These are phyloP conservation scores for Apaloderma vittatum DNA, from an alignment of 2,113 vertebrate genomes.

Conservation along the genomic window DNA sequence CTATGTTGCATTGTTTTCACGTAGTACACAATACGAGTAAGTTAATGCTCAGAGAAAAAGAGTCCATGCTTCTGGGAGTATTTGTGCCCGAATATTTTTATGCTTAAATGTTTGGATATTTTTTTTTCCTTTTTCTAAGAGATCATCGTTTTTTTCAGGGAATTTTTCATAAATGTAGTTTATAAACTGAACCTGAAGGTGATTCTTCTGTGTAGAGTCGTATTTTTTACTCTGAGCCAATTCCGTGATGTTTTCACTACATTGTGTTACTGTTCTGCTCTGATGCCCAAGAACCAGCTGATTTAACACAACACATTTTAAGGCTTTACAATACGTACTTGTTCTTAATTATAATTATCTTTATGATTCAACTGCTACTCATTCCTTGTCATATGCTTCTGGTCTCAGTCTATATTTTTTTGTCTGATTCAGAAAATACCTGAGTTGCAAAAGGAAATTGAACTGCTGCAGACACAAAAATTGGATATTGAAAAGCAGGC, in stretches of 20 bases:
- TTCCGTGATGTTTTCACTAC: neutral
- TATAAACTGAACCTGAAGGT: neutral
- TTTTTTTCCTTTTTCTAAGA: neutral
- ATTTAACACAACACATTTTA: neutral
- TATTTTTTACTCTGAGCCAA: neutral
- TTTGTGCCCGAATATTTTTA: neutral
- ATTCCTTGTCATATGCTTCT: neutral
- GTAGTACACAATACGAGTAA: neutral
- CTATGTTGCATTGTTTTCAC: neutral
- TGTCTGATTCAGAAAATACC: constrained; percentile 83
- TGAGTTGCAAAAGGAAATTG: constrained; percentile 90
- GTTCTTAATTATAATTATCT: neutral
- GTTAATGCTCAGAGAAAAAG: neutral
- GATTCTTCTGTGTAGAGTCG: neutral
- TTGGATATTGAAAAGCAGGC: constrained; percentile 85
- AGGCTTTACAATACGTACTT: neutral
- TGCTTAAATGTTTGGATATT: neutral
- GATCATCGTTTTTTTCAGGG: neutral
- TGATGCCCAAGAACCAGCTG: neutral
- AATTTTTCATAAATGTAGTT: neutral
- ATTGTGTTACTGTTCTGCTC: neutral
- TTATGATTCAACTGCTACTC: neutral
- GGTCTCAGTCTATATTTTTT: neutral
- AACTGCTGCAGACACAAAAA: constrained; percentile 87
- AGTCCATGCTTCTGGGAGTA: neutral